These are phyloP conservation scores for Drosophila heteroneura DNA, from an alignment of 2,888 invertebrate species.

Conservation along the genomic window DNA sequence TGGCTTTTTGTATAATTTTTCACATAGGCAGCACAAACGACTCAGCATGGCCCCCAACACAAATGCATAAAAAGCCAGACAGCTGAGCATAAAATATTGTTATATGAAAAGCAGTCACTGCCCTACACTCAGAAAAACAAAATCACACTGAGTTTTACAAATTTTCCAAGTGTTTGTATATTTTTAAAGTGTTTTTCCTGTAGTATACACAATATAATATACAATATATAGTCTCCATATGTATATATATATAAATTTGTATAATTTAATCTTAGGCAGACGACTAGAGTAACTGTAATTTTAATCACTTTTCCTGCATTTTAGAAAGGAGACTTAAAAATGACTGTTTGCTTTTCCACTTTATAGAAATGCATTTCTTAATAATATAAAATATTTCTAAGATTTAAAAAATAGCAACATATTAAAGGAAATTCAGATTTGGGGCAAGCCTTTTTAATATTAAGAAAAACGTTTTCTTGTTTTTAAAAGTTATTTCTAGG, in stretches of 20 bases:
- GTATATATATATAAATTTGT: too few relatives aligned
- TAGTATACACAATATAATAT: too few relatives aligned
- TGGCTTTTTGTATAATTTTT: conserved; percentile 78
- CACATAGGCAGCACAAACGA: conserved; percentile 70
- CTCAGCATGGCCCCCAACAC: conserved; percentile 42
- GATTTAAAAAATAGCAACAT: fast-evolving
- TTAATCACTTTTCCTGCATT: neutral
- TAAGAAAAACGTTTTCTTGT: neutral
- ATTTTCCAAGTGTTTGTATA: too few relatives aligned
- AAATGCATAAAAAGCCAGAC: conserved; percentile 82
- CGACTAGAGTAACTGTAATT: too few relatives aligned
- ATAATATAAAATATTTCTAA: neutral
- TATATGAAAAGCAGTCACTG: conserved; percentile 76
- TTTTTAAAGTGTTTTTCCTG: too few relatives aligned
- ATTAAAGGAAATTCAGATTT: neutral
- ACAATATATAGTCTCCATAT: too few relatives aligned
- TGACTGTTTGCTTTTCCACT: neutral
- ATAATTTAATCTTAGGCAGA: too few relatives aligned
- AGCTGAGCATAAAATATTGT: conserved; percentile 82
- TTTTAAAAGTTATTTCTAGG: too few relatives aligned
- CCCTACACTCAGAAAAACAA: neutral
- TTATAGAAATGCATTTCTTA: neutral
- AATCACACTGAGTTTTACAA: too few relatives aligned
- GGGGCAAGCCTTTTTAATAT: neutral
- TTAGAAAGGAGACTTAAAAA: neutral